Evolutionary conservation across 2,888 invertebrate genomes (phyloP), one percentile per base, ranked within the genome.

Genomic region (Apodemia hepburni): DNA sequence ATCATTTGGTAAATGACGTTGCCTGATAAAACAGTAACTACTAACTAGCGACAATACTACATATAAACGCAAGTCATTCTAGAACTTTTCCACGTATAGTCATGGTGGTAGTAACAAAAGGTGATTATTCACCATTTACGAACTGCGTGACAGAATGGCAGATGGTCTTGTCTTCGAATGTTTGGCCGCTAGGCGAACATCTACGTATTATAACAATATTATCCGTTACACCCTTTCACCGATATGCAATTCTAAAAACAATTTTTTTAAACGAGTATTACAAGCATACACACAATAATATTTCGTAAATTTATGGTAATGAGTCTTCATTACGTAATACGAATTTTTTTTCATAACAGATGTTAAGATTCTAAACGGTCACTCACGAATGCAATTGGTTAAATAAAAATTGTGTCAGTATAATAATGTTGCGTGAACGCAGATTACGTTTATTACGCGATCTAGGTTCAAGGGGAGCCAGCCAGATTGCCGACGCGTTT

Each of bases 381-480:
- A 57, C 29, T 29, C 57, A 29, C 29, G 29, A 57, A 29, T 57
- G 29, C 57, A 57, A 12, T n/a, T 80, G 79, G 82, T 85, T 85
- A 81, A 85, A 87, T 86, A 82, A 85, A 87, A 89, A 85, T 85
- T 88, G 79, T 89, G 90, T 89, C 89, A 89, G 85, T 81, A 77
- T 27, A 74, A 82, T 84, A 77, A 84, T 87, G 86, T 88, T 86
- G 85, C 78, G 79, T 77, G 74, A 79, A 81, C 88, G 85, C 81
- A 74, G 76, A 80, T 87, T 86, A 87, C 84, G 86, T 79, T 77
- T 79, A 78, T 78, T 76, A 79, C 77, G 75, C 78, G 78, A 79
- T 79, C 80, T 87, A 87, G 90, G 91, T 91, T 91, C 91, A 91
- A 91, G 91, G 91, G 89, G 84, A 91, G 80, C 90, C 82, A 78